Evolutionary conservation across 1,140 invertebrate species (phyloP), one percentile per base, ranked within the genome.

Genomic region (Eumaeus atala): DNA sequence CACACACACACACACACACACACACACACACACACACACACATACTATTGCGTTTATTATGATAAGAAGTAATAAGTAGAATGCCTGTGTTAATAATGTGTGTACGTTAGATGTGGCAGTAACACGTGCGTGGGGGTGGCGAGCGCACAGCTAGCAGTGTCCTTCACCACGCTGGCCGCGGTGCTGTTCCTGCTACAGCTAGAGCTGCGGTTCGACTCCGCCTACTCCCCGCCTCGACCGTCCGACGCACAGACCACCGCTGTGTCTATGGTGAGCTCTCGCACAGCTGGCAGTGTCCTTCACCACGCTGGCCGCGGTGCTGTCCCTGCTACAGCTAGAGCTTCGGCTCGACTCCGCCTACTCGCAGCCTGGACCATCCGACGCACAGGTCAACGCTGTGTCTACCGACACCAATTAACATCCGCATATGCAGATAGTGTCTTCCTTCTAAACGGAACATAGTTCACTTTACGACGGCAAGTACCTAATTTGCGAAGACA

Each of bases 221-320:
- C 81, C 0, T 52, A 78, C 7, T 82, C 83, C 3, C 83, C 79
- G 0, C 80, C 83, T 3, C 63, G 80, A 33, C 76, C 67, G 4
- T 76, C 76, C 0, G 79, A 83, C 10, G 71, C 72, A 3, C 78
- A 86, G 9, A 82, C 74, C 51, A 86, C 83, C 9, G 81, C 77
- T 42, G 79, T 86, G 1, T 86, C 83, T 55, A 86, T 86, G 83
- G 83, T 83, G 71, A 0, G 83, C 81, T 0, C 69, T 67, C 6
- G 79, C 79, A 0, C 83, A 84, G 57, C 63, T 86, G 10, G 61
- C 74, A 0, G 60, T 86, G 8, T 86, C 83, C 8, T 38, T 82
- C 6, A 71, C 66, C 9, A 84, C 80, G 0, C 57, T 86, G 5
- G 70, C 67, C 5, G 77, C 81, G 6, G 69, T 70, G 0, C 63